These are phyloP conservation scores for Rhinophrynus dorsalis DNA, from an alignment of 2,797 vertebrate species.

Conservation along the genomic window DNA sequence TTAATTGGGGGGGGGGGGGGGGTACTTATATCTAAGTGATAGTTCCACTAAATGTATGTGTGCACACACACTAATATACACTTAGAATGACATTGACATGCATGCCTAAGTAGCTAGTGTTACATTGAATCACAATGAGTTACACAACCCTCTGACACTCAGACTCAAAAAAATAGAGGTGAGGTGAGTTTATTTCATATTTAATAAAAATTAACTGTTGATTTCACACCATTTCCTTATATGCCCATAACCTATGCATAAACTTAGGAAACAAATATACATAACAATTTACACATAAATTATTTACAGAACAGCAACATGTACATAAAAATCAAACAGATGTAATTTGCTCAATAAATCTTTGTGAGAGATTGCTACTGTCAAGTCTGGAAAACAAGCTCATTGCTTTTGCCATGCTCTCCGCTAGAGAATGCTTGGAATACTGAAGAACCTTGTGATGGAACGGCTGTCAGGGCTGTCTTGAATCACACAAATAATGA, in stretches of 20 bases:
- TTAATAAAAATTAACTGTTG: no score
- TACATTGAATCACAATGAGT: no score
- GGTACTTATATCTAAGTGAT: no score
- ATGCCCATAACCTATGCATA: neutral
- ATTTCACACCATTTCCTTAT: neutral
- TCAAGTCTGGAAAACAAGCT: slow-evolving; percentile 27
- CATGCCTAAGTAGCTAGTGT: no score
- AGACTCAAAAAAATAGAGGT: no score
- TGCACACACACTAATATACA: no score
- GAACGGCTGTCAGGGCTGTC: slow-evolving; percentile 30
- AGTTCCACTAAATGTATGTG: no score
- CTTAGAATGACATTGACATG: no score
- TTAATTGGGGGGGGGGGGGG: no score
- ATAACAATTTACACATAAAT: slow-evolving; percentile 20
- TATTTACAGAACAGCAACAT: slow-evolving; percentile 36
- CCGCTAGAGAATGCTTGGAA: slow-evolving; percentile 23
- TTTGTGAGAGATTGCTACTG: slow-evolving; percentile 33
- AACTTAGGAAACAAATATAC: neutral
- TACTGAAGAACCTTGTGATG: slow-evolving; percentile 23
- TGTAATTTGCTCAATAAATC: slow-evolving; percentile 45
- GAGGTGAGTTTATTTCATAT: no score
- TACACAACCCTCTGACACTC: no score
- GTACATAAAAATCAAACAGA: slow-evolving; percentile 46
- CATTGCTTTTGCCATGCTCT: slow-evolving; percentile 24
- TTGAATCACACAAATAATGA: slow-evolving; percentile 29